Evolutionary conservation across 2,797 vertebrate species (phyloP), one percentile per base, ranked within the genome.

Genomic region (Vireo griseus): DNA sequence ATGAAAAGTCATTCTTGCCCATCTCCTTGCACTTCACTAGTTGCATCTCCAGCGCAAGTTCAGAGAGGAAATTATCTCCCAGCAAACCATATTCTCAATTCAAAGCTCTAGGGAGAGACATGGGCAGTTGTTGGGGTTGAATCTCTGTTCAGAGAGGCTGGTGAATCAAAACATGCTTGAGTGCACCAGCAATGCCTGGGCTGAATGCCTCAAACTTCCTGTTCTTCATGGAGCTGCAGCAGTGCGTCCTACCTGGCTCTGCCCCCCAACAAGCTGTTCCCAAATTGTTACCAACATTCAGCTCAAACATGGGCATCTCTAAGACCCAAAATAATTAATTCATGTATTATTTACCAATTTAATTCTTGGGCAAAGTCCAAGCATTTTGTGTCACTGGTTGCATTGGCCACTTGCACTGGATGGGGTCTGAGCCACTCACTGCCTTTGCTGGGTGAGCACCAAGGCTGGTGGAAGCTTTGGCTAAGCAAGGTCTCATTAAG

Each of bases 371-470:
- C 35, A 65, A 74, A 81, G 48, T 65, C 58, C 0, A 4, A 75
- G 58, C 42, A 37, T 67, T 95, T 88, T 80, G 22, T 88, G 66
- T 26, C 55, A 47, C 29, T 47, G 57, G 25, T 57, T 73, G 28
- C 75, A 69, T 31, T 58, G 63, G 35, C 55, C 2, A 4, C 29
- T 76, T 10, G 1, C 51, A 51, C n/a, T 0, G 6, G 74, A 29
- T 0, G 0, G 48, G 22, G 22, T 61, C 44, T 1, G 7, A 75
- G 58, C 51, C 1, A 1, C 47, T 57, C 1, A 0, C 20, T 77
- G 52, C 47, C 35, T 91, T 79, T 65, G 42, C 52, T 86, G 66
- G 18, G 40, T 1, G 5, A 66, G n/a, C 37, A 28, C 66, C 2
- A 11, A 62, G 72, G 66, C 50, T 83, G 93, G 54, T 2, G 24